Percentiles rank a stretch among this genome's conserved stretches.
These are phyloP conservation scores for Philaethria dido DNA, from an alignment of 2,888 invertebrate species.

Conservation along the genomic window DNA sequence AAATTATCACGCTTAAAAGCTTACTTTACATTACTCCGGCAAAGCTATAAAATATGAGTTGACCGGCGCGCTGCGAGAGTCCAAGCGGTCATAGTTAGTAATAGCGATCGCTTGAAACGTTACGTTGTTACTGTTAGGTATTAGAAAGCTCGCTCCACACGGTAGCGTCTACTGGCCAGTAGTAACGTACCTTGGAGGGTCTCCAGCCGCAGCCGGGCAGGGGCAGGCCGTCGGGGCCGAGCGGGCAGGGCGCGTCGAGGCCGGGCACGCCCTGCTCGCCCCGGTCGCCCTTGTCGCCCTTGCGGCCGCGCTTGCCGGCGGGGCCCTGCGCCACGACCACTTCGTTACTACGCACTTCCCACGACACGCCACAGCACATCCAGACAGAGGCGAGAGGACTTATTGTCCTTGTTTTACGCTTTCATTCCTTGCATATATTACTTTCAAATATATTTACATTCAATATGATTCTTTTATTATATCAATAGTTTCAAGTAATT, in stretches of 20 bases:
- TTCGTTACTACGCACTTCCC: constrained; percentile 3
- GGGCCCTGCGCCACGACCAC: constrained; percentile 86
- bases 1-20: no score
- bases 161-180: neutral
- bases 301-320: constrained; percentile 94
- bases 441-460: neutral
- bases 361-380: no score
- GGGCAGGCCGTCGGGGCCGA: constrained; percentile 97
- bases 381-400: neutral
- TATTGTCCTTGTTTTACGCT: neutral
- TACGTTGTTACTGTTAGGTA: constrained; percentile 6
- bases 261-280: constrained; percentile 99
- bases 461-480: neutral
- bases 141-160: constrained; percentile 1
- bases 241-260: constrained; percentile 98
- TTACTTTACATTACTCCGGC: no score
- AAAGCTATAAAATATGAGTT: no score
- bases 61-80: neutral
- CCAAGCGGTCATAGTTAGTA: neutral
- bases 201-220: constrained; percentile 98
- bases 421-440: neutral
- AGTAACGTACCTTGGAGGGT: constrained; percentile 88
- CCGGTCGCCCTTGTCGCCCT: constrained; percentile 96
- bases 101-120: neutral
- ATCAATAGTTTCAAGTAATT: no score